Evolutionary conservation across 2,888 invertebrate species (phyloP).

Genomic region (Drosophila atroscutellata): DNA sequence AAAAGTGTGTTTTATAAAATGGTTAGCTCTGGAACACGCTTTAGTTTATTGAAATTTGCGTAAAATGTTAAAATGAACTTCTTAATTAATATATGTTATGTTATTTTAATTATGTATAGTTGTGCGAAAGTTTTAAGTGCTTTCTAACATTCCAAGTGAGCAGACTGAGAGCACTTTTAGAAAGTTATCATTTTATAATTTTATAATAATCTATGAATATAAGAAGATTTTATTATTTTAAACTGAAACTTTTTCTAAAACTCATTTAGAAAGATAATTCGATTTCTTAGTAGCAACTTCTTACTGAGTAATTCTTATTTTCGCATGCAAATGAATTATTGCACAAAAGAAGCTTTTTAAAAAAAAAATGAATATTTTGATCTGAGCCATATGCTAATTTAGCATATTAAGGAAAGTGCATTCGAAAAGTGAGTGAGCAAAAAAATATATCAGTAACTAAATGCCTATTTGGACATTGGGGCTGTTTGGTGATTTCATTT

Average conservation of each 20-base stretch:
- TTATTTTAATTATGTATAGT: neutral
- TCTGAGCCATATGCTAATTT: neutral
- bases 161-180: neutral
- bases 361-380: too few species aligned
- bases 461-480: conserved; percentile 3
- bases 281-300: neutral
- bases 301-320: too few species aligned
- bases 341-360: fast-evolving
- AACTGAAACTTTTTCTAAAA: neutral
- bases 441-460: neutral
- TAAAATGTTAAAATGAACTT: neutral
- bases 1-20: conserved; percentile 4
- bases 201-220: neutral
- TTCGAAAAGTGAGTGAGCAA: neutral
- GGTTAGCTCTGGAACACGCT: too few species aligned
- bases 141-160: neutral
- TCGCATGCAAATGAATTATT: neutral
- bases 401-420: neutral
- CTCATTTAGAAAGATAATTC: neutral
- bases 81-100: neutral
- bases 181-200: neutral
- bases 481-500: conserved; percentile 49
- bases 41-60: neutral
- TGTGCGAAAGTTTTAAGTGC: neutral
- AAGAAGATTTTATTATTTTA: neutral